A percentile compares a stretch with the other conserved stretches of the same genome.
These are phyloP conservation scores for Pterocles burchelli DNA, from an alignment of 2,113 vertebrate species.

Conservation along the genomic window DNA sequence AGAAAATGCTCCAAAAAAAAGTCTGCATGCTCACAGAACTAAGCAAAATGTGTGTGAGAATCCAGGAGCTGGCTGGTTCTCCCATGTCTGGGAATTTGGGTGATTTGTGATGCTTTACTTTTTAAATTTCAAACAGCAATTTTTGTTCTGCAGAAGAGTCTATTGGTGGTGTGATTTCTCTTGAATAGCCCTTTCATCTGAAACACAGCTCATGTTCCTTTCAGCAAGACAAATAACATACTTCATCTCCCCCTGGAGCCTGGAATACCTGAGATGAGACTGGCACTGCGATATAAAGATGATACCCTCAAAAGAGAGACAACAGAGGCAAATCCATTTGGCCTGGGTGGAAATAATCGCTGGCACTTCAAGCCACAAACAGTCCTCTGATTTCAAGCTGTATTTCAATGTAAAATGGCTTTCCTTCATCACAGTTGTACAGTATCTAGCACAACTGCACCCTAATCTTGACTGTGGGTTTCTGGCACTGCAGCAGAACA, in stretches of 20 bases:
- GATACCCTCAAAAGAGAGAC: not conserved
- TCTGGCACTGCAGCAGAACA: not conserved
- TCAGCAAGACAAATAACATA: not conserved
- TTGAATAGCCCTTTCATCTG: not conserved
- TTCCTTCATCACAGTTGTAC: not conserved
- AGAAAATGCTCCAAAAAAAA: not conserved
- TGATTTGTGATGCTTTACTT: not conserved
- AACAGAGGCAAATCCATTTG: not conserved
- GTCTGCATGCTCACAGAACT: not conserved
- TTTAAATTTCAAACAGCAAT: not conserved
- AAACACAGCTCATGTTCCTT: not conserved
- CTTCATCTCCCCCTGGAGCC: not conserved
- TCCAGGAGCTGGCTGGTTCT: not conserved
- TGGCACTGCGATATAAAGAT: not conserved
- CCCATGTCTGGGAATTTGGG: not conserved
- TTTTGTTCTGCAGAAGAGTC: not conserved
- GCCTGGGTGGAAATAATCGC: not conserved
- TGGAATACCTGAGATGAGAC: slow-evolving; percentile 30
- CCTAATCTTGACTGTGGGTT: not conserved
- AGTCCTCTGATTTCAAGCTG: not conserved
- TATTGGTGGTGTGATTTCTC: not conserved
- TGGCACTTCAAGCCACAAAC: not conserved
- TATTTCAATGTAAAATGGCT: not conserved
- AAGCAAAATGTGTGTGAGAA: not conserved
- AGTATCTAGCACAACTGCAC: not conserved